Evolutionary conservation across 2,888 invertebrate species (phyloP), one percentile per base, ranked within the genome.

Genomic region (Dichetophora obliterata): DNA sequence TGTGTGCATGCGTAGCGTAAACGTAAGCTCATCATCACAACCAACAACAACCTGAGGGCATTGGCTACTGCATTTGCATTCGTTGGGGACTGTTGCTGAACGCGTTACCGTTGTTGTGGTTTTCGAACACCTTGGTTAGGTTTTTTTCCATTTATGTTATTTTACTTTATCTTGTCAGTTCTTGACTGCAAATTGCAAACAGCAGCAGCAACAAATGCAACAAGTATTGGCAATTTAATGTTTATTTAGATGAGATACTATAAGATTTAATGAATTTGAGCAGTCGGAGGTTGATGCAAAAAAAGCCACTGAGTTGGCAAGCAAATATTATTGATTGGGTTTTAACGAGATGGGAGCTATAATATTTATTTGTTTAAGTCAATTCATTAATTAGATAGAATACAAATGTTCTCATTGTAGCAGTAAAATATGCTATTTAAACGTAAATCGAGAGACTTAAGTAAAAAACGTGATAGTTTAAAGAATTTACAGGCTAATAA

Each of bases 41-140:
- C 69, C 63, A 69, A 86, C 86, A 86, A 87, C 86, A 87, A 85
- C 86, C 86, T 81, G 82, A 84, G 87, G 86, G 85, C 81, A 86
- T 85, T 85, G 85, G 87, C 86, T 87, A 87, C 86, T 85, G 86
- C 87, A 86, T 87, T 87, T 80, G 63, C 75, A 77, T 70, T 71
- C 66, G 61, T 72, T 69, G 75, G 52, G 57, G 14, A 4, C n/a
- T 71, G 68, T 71, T 65, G 27, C 14, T 52, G 75, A 50, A 37
- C 54, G 37, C 48, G 52, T 72, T 27, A 48, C 22, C 19, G 48
- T 63, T 52, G 52, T 27, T 48, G 73, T 66, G 5, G 22, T 65
- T 65, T 31, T 31, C 54, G 22, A 43, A 27, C 19, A 22, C 19
- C 19, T 27, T 57, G 57, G 19, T n/a, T 48, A 19, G 9, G 14